Conservation (phyloP, 2,888 invertebrate genomes). For the Synanthedon vespiformis region DNA sequence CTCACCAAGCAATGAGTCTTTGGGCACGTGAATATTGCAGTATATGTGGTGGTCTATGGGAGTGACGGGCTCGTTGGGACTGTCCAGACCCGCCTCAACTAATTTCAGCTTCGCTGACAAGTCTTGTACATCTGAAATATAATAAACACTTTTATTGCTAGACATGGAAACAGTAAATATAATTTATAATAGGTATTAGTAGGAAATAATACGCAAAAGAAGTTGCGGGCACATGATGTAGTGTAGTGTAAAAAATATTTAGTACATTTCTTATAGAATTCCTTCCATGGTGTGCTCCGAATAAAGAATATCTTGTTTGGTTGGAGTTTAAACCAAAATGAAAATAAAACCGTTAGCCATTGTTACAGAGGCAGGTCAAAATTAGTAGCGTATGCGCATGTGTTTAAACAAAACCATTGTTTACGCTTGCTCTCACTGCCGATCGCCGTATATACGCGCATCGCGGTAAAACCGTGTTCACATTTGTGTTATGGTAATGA, state of each 20-base stretch:
- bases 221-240: too few relatives aligned
- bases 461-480: slow-evolving; percentile 13
- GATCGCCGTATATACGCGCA: slow-evolving; percentile 15
- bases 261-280: too few relatives aligned
- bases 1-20: slow-evolving; percentile 52
- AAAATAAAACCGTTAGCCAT: slow-evolving; percentile 60
- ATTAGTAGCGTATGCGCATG: slow-evolving; percentile 59
- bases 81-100: slow-evolving; percentile 67
- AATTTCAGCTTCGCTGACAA: slow-evolving; percentile 76
- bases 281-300: too few relatives aligned
- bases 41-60: slow-evolving; percentile 58
- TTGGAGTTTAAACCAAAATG: too few relatives aligned
- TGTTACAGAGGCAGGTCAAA: slow-evolving; percentile 55
- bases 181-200: too few relatives aligned
- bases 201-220: too few relatives aligned
- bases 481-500: background rate
- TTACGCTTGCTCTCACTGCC: slow-evolving; percentile 32
- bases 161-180: too few relatives aligned
- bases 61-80: slow-evolving; percentile 40
- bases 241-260: too few relatives aligned
- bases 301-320: too few relatives aligned
- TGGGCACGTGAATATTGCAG: slow-evolving; percentile 58
- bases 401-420: slow-evolving; percentile 65
- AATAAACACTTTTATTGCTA: background rate
- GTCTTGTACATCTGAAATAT: slow-evolving; percentile 76